phyloP scores from a whole-genome alignment of 2,797 vertebrate genomes.

The Crypturellus tataupa region DNA sequence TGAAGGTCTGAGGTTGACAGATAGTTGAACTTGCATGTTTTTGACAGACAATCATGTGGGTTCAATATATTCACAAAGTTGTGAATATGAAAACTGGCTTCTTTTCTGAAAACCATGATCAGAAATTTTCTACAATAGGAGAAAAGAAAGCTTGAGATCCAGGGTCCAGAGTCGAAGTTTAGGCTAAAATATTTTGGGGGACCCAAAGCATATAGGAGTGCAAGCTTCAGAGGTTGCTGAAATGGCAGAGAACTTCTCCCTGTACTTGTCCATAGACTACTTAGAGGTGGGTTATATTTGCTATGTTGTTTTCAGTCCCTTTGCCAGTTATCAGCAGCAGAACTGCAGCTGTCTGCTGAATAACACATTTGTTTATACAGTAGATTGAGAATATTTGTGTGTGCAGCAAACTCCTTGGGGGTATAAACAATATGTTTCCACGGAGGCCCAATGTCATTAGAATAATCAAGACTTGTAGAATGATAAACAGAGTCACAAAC shows the following conservation, averaged over 20 bases:
- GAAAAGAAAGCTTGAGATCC: not conserved
- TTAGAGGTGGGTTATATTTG: not conserved
- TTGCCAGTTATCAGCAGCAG: conserved; percentile 54
- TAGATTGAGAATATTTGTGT: conserved; percentile 69
- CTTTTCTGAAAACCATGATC: rapidly evolving
- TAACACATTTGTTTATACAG: conserved; percentile 77
- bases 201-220: not conserved
- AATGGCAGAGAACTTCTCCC: not conserved
- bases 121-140: not conserved
- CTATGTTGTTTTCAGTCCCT: conserved; percentile 7
- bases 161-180: rapidly evolving
- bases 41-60: not conserved
- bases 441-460: conserved; percentile 68
- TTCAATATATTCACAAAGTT: not conserved
- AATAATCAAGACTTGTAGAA: conserved; percentile 73
- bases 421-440: conserved; percentile 69
- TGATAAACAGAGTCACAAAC: conserved; percentile 68
- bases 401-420: conserved; percentile 64
- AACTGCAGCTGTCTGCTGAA: conserved; percentile 65
- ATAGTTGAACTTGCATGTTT: not conserved
- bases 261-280: not conserved
- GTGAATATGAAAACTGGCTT: not conserved
- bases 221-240: not conserved
- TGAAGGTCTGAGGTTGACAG: not conserved
- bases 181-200: not conserved